Evolutionary conservation across 2,888 invertebrate genomes (phyloP).

Genomic region (Caenorhabditis sinica): DNA sequence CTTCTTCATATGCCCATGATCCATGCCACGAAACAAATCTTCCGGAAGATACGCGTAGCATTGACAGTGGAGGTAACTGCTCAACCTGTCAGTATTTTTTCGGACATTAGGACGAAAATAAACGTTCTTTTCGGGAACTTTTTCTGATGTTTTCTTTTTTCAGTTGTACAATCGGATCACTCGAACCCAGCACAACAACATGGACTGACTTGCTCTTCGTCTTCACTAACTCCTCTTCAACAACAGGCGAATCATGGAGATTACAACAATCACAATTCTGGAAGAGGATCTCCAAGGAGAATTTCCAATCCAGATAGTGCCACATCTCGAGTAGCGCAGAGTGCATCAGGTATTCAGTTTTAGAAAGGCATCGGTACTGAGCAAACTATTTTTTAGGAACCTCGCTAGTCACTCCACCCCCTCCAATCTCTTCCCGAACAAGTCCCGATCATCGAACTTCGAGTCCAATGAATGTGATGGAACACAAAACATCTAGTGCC

Average conservation of each 20-base stretch:
- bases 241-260: conserved; percentile 22
- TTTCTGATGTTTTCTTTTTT: conserved; percentile 44
- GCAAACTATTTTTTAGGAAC: conserved; percentile 31
- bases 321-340: conserved; percentile 56
- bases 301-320: conserved; percentile 59
- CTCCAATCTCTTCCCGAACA: conserved; percentile 59
- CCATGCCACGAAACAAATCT: conserved; percentile 41
- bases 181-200: conserved; percentile 73
- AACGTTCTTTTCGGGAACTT: not conserved
- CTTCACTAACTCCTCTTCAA: conserved; percentile 70
- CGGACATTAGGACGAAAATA: conserved; percentile 25
- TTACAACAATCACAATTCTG: conserved; percentile 22
- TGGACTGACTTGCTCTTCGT: conserved; percentile 68
- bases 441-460: conserved; percentile 52
- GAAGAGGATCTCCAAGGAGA: conserved; percentile 39
- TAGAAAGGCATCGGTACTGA: not conserved
- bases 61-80: conserved; percentile 77
- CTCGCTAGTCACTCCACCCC: conserved; percentile 72
- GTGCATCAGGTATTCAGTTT: conserved; percentile 44
- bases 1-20: conserved; percentile 76
- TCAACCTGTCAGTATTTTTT: conserved; percentile 55
- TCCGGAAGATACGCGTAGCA: conserved; percentile 68
- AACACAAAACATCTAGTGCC: conserved; percentile 61
- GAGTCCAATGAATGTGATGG: conserved; percentile 32
- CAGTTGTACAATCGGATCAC: conserved; percentile 83